These are phyloP conservation scores for Poeciliopsis turrubarensis DNA, from an alignment of 2,113 vertebrate species.

Conservation along the genomic window DNA sequence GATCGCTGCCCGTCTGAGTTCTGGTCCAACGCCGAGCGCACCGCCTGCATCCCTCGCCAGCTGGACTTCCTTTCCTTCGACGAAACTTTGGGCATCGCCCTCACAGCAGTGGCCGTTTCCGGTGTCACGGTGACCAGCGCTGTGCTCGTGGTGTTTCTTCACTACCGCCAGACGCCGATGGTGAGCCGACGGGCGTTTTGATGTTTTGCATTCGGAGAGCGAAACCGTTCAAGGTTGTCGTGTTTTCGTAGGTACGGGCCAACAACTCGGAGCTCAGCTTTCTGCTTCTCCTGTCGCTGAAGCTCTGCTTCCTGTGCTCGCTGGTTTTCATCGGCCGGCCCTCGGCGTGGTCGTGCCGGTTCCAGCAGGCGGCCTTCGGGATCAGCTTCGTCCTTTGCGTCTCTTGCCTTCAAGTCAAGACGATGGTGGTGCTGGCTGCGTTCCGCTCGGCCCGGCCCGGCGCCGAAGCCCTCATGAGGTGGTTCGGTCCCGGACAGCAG, in stretches of 20 bases:
- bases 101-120: conserved; percentile 67
- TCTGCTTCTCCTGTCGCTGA: conserved; percentile 75
- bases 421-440: conserved; percentile 78
- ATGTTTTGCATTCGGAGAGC: neutral
- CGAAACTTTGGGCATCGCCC: conserved; percentile 74
- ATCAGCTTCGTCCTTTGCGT: conserved; percentile 79
- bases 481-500: conserved; percentile 76
- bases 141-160: conserved; percentile 73
- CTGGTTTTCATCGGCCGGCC: conserved; percentile 79
- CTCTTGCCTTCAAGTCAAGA: conserved; percentile 79
- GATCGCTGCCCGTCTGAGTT: conserved; percentile 72
- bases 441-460: conserved; percentile 72
- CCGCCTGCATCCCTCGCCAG: conserved; percentile 71
- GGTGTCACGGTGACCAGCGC: conserved; percentile 69
- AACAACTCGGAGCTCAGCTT: conserved; percentile 83
- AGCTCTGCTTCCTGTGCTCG: conserved; percentile 80
- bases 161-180: conserved; percentile 70
- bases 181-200: conserved; percentile 22
- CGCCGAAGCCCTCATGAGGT: conserved; percentile 65
- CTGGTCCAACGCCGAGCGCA: conserved; percentile 74
- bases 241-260: conserved; percentile 62
- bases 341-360: conserved; percentile 70
- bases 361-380: conserved; percentile 79
- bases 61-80: conserved; percentile 77
- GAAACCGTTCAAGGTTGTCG: neutral